Base-by-base conservation (phyloP, 2,888 invertebrate species). In the Erebia epiphron region DNA sequence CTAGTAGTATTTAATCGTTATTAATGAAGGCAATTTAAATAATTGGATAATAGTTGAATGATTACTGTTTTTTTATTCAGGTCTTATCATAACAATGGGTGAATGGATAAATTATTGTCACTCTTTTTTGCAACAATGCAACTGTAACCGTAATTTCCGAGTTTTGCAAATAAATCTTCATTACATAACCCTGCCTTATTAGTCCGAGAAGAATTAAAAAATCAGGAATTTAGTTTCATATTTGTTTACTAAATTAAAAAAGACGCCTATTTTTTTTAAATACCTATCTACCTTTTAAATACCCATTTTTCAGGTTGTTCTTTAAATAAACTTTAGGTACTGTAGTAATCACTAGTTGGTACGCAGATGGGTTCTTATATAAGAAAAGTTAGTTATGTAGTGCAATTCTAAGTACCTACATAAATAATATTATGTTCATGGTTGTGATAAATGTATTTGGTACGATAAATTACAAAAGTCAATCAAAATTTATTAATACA, bases 401-500 rank as follows among this genome's bases (percentile, higher is more conserved):
- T 46, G 10, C 8, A 46, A 13, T 13, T 46, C 13, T 46, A 13
- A 11, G 43, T 11, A 43, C 41, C 4, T 41, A 41, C 1, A 41
- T 41, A 11, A n/a, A 11, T 11, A 11, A 11, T 35, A 46, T 46
- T 46, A 46, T 46, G 11, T 4, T 11, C 46, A 13, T 46, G 46
- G 13, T 52, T 52, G 16, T 52, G 16, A 9, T 52, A 52, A 50
- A 52, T 16, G 2, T 54, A 54, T 16, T 9, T 26, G 54, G 54
- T 13, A 43, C 14, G 21, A 58, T 50, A 35, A 63, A 67, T 62
- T 43, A 49, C 66, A 70, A 61, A 68, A 69, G 64, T 70, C 70
- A 74, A 74, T 73, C 67, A 74, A 67, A 69, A 72, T 65, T 71
- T 71, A 74, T 65, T 66, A 64, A 74, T 74, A 72, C 68, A 74